Evolutionary conservation across 2,888 invertebrate species (phyloP).

Genomic region (Tetragonula carbonaria): DNA sequence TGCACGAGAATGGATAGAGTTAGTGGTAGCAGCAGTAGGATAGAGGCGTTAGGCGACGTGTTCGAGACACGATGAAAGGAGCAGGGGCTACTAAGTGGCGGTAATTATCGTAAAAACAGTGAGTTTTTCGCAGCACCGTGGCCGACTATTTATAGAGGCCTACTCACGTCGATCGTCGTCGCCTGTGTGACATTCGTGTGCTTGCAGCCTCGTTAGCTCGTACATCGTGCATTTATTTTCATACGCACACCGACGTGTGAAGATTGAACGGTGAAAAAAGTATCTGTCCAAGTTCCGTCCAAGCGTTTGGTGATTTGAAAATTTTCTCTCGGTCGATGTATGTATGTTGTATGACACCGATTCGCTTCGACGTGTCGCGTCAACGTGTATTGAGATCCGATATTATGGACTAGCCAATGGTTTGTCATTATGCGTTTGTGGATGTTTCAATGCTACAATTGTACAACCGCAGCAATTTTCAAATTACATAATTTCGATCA

Average conservation of each 20-base stretch:
- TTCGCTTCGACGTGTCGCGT: slow-evolving; percentile 20
- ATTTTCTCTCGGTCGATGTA: neutral
- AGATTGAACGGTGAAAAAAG: neutral
- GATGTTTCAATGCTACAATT: too few relatives aligned
- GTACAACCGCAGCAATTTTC: too few relatives aligned
- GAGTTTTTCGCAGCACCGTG: slow-evolving; percentile 76
- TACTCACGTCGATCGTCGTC: slow-evolving; percentile 75
- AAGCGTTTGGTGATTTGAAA: neutral
- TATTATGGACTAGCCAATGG: too few relatives aligned
- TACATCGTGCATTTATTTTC: neutral
- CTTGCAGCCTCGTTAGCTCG: slow-evolving; percentile 13
- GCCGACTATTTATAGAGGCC: slow-evolving; percentile 80
- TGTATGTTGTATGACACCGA: neutral
- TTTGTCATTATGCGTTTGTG: too few relatives aligned
- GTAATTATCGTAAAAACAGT: slow-evolving; percentile 79
- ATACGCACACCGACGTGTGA: neutral
- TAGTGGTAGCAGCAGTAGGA: neutral
- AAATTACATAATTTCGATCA: too few relatives aligned
- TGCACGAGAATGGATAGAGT: neutral
- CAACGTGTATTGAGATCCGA: too few relatives aligned
- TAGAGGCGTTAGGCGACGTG: neutral
- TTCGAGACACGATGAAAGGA: slow-evolving; percentile 70
- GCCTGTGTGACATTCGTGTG: slow-evolving; percentile 33
- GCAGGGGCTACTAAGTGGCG: slow-evolving; percentile 75
- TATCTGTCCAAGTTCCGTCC: neutral